Base-by-base conservation (phyloP, 2,888 invertebrate species). In the Plutella xylostella region DNA sequence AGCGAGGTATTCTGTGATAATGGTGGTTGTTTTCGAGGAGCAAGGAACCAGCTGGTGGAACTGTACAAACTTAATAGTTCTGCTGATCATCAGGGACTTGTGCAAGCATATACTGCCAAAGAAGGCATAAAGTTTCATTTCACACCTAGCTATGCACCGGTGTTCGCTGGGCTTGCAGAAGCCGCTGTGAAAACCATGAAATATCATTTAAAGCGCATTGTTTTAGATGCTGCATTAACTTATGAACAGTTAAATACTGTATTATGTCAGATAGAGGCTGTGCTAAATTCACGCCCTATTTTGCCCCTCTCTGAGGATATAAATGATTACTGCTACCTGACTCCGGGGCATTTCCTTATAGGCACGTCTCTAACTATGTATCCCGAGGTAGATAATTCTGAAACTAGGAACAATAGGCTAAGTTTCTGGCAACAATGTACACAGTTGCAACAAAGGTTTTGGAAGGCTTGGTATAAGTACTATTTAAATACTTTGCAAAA, bases 261-360 rank as follows among this genome's bases (percentile, higher is more conserved):
- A 3, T 19, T 54, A 0, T 34, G 28, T 12, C 49, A 56, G 44
- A 55, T 59, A 15, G 58, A 59, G 44, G 50, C 51, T 6, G 41
- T 51, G 4, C 40, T 59, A 7, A 59, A 59, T 30, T 55, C 52
- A 1, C 42, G 58, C 11, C 58, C 56, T 3, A 25, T 61, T 0
- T 43, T 37, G n/a, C 55, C 57, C 4, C n/a, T 58, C 2, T 54
- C 58, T 1, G 33, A 46, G 5, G 55, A 61, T 48, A 43, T 51
- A 1, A 35, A 47, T 20, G 56, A 60, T 11, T 45, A 51, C 5
- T 17, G 40, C 2, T 52, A 47, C 6, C 45, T 64, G 0, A 63
- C 60, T 4, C 63, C 61, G 20, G 60, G 56, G 1, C 63, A 63
- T 49, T 62, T 66, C 35, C 45, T 67, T 1, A 58, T 63, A 20